Evolutionary conservation across 2,797 vertebrate species (phyloP).

Genomic region (Pristis pectinata): DNA sequence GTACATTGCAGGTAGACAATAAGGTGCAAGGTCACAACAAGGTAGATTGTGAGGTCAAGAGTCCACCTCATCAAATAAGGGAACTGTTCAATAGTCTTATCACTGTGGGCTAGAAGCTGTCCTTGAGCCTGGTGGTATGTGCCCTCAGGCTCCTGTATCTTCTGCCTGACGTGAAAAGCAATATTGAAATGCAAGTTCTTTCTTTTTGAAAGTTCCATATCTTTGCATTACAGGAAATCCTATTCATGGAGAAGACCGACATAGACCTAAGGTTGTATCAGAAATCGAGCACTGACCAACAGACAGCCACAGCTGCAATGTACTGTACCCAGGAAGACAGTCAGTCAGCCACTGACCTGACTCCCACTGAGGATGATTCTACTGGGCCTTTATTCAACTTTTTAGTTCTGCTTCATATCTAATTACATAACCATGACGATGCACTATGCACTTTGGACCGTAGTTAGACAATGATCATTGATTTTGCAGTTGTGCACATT

Average conservation of each 20-base stretch:
- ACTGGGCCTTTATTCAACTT: not conserved
- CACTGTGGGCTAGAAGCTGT: too few relatives aligned
- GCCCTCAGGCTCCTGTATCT: too few relatives aligned
- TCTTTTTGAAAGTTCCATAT: not conserved
- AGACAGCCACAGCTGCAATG: not conserved
- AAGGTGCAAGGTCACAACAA: too few relatives aligned
- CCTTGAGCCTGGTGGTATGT: too few relatives aligned
- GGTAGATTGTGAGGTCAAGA: too few relatives aligned
- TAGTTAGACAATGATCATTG: not conserved
- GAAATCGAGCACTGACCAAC: too few relatives aligned
- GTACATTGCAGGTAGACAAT: too few relatives aligned
- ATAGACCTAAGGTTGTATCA: not conserved
- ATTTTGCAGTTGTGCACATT: not conserved
- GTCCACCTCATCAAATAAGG: too few relatives aligned
- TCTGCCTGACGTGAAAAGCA: not conserved
- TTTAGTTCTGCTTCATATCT: not conserved
- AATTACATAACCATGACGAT: not conserved
- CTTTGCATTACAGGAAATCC: not conserved
- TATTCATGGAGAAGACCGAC: not conserved
- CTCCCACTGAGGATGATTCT: not conserved
- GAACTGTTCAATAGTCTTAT: too few relatives aligned
- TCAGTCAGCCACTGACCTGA: not conserved
- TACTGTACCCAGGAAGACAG: not conserved
- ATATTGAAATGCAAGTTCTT: not conserved
- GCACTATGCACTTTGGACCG: not conserved